Evolutionary conservation across 2,797 vertebrate genomes (phyloP), one percentile per base, ranked within the genome.

Genomic region (Bradypodion ventrale): DNA sequence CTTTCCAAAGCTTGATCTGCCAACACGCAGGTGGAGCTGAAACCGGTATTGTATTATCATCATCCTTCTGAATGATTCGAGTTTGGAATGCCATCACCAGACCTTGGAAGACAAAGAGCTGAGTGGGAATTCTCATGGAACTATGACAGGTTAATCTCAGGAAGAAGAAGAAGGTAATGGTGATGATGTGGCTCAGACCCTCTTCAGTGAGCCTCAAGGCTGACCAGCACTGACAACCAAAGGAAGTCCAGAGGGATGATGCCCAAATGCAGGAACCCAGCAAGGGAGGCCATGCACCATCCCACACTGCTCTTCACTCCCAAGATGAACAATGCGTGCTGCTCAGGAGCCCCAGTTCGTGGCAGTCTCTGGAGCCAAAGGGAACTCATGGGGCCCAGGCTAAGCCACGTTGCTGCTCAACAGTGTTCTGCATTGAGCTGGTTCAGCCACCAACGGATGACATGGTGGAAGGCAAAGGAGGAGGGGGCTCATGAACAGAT

Each of bases 1-100:
- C 82, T 52, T 83, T 75, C 87, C 78, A 73, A 79, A 88, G 83
- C 9, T 40, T 79, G 46, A 6, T 12, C 75, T 80, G 27, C 52
- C 27, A 42, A 49, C 42, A 62, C 84, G 32, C 74, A 77, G 82
- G 63, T 29, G 29, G 9, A 10, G 29, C 29, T 65, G 4, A 23
- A 19, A 23, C n/a, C 29, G 8, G 29, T 9, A 3, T 27, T 2
- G n/a, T 37, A 56, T 49, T 1, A 66, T 5, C 68, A 32, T 74
- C 10, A 76, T 7, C 15, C 6, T 52, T 32, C 40, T 29, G 49
- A 79, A 13, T 0, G 0, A 75, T 42, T 16, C 44, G 37, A 23
- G 59, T 27, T 4, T 5, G 73, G 76, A 66, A 42, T 59, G 78
- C 62, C 19, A 70, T 35, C 66, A 37, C 12, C 27, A n/a, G 13